Percentiles rank a stretch among this genome's conserved stretches.
phyloP scores from a whole-genome alignment of 2,888 invertebrate species.

The Cryptops parisi region DNA sequence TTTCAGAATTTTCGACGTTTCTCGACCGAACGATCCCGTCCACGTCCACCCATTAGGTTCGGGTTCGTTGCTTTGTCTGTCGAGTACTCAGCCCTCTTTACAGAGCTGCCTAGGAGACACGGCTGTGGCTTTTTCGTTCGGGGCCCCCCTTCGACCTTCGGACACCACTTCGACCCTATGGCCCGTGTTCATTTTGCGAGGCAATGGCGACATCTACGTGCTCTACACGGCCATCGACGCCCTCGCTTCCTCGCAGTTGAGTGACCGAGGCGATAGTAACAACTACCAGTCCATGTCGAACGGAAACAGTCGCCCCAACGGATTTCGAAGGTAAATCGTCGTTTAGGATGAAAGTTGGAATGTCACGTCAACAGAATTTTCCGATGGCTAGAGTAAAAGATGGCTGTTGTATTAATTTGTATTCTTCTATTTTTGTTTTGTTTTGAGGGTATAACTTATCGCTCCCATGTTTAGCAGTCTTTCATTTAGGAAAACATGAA shows the following conservation, averaged over 20 bases:
- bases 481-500: no score
- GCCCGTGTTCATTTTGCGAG: slow-evolving; percentile 64
- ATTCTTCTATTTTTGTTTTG: no score
- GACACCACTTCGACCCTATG: slow-evolving; percentile 33
- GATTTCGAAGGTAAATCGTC: no score
- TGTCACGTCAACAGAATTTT: no score
- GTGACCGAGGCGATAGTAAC: no score
- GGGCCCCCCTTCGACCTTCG: slow-evolving; percentile 24
- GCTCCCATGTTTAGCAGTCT: no score
- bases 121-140: slow-evolving; percentile 75
- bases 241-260: neutral
- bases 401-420: no score
- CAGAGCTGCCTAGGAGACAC: slow-evolving; percentile 52
- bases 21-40: slow-evolving; percentile 26
- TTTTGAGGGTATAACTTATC: no score
- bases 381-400: no score
- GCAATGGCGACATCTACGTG: slow-evolving; percentile 63
- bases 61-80: slow-evolving; percentile 13
- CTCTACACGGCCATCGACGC: neutral
- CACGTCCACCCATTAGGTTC: slow-evolving; percentile 23
- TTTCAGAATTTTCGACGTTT: slow-evolving; percentile 29
- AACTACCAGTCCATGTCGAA: no score
- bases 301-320: no score
- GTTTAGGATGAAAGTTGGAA: no score
- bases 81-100: slow-evolving; percentile 5